Percentiles rank a stretch among this genome's conserved stretches.
phyloP scores from a whole-genome alignment of 2,113 vertebrate species.

The Aegypius monachus region DNA sequence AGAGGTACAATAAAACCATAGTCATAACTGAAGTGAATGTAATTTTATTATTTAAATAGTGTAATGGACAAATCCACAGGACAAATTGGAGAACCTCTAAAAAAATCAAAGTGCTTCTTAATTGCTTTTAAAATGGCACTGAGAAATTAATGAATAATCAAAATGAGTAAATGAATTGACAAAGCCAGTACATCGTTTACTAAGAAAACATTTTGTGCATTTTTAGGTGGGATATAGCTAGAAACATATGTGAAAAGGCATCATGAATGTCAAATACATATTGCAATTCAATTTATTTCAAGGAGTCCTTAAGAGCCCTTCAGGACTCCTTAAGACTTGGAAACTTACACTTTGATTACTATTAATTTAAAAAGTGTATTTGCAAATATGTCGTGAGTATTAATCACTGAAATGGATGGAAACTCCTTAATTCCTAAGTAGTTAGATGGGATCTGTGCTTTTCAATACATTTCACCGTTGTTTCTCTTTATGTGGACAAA shows the following conservation, averaged over 20 bases:
- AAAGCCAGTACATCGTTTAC: background rate
- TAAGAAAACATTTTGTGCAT: background rate
- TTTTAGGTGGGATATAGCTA: background rate
- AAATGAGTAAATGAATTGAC: background rate
- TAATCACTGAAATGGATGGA: background rate
- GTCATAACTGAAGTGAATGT: background rate
- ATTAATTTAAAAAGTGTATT: background rate
- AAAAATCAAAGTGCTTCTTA: background rate
- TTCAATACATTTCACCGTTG: background rate
- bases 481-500: background rate
- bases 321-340: background rate
- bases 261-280: background rate
- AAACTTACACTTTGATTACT: background rate
- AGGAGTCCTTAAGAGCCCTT: background rate
- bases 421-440: background rate
- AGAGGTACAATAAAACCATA: background rate
- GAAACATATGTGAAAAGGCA: background rate
- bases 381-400: background rate
- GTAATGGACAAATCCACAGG: fast-evolving
- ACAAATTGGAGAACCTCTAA: background rate
- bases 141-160: background rate
- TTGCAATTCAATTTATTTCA: background rate
- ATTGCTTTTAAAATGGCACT: background rate
- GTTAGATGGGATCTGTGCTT: background rate
- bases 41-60: background rate